Conservation (phyloP, 2,797 vertebrate genomes). For the Gambusia yucatana region DNA sequence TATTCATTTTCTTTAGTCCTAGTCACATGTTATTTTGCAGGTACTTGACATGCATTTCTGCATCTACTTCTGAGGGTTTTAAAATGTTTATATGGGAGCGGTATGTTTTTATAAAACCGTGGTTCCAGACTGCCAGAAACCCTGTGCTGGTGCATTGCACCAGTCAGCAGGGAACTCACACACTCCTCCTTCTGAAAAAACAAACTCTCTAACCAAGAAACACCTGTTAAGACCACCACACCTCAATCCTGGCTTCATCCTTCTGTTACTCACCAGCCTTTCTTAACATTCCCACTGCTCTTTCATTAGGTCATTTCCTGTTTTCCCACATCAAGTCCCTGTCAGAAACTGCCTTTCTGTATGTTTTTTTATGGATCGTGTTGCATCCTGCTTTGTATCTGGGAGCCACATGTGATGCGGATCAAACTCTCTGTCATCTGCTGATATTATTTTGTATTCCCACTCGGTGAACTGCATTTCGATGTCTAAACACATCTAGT, state of each 20-base stretch:
- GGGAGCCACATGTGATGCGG: conserved; percentile 13
- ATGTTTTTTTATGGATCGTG: conserved; percentile 17
- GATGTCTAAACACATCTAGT: background rate
- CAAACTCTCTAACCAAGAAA: conserved; percentile 67
- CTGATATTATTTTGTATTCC: conserved; percentile 24
- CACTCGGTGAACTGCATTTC: background rate
- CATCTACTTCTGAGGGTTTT: conserved; percentile 44
- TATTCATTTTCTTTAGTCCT: background rate
- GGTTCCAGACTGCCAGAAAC: conserved; percentile 49
- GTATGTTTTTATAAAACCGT: conserved; percentile 67
- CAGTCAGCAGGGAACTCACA: conserved; percentile 49
- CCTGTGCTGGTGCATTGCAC: conserved; percentile 40
- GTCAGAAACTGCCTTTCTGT: conserved; percentile 17
- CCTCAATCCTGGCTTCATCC: background rate
- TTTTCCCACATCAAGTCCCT: conserved; percentile 28
- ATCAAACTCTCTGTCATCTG: background rate
- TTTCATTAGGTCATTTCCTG: conserved; percentile 35
- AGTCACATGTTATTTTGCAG: background rate
- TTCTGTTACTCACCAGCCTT: conserved; percentile 1
- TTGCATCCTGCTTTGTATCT: conserved; percentile 4
- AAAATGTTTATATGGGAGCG: conserved; percentile 49
- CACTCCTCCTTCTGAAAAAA: conserved; percentile 69
- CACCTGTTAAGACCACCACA: conserved; percentile 54
- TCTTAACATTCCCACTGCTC: conserved; percentile 5
- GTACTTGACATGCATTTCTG: background rate